phyloP scores from a whole-genome alignment of 2,797 vertebrate species.

The Poecilia velifera region DNA sequence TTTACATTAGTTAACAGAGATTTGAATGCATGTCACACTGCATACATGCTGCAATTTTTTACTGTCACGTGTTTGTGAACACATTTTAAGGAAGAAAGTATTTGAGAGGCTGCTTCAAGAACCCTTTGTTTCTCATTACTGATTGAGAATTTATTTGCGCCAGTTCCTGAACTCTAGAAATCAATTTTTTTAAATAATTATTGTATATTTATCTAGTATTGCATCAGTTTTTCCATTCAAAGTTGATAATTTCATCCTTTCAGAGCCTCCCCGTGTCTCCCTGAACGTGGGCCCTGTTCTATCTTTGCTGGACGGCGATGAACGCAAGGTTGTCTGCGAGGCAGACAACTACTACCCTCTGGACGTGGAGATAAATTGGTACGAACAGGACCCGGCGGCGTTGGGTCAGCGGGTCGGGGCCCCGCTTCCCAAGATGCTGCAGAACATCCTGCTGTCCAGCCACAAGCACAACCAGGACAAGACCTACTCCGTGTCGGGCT shows the following conservation, averaged over 20 bases:
- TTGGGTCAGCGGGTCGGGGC: slow-evolving; percentile 55
- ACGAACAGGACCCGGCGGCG: slow-evolving; percentile 43
- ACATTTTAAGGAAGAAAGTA: neutral
- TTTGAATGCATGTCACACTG: no score
- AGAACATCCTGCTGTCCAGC: slow-evolving; percentile 78
- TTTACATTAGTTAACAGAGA: no score
- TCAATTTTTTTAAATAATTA: neutral
- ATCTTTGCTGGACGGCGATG: slow-evolving; percentile 62
- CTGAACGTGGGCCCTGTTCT: slow-evolving; percentile 63
- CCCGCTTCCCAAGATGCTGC: slow-evolving; percentile 65
- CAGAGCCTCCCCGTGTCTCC: slow-evolving; percentile 80
- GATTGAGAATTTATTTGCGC: neutral
- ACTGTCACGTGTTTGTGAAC: no score
- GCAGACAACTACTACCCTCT: slow-evolving; percentile 79
- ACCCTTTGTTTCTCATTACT: neutral
- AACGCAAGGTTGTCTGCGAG: slow-evolving; percentile 78
- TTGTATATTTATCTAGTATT: neutral
- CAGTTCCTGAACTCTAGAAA: neutral
- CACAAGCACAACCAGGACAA: slow-evolving; percentile 75
- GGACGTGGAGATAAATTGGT: slow-evolving; percentile 79
- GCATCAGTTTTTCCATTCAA: neutral
- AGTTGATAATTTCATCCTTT: neutral
- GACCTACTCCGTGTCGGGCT: slow-evolving; percentile 79
- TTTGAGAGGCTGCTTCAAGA: neutral
- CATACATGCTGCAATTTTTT: no score